Evolutionary conservation across 1,140 invertebrate species (phyloP).

Genomic region (Conopomorpha cramerella): DNA sequence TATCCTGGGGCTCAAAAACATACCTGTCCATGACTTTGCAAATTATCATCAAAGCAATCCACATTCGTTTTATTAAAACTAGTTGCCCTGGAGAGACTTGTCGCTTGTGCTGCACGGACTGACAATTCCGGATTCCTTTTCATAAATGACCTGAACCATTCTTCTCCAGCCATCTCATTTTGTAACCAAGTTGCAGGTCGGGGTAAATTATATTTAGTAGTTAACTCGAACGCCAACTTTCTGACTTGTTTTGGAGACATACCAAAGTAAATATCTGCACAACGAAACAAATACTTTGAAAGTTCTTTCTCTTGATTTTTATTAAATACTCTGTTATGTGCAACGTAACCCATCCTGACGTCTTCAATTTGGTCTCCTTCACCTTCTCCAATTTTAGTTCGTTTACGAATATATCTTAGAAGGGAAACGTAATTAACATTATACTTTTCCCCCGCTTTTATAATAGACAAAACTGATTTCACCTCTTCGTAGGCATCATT

Average conservation of each 20-base stretch:
- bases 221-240: constrained; percentile 35
- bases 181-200: constrained; percentile 18
- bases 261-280: constrained; percentile 29
- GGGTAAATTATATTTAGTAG: constrained; percentile 20
- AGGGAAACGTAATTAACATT: constrained; percentile 9
- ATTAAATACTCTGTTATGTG: constrained; percentile 16
- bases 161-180: constrained; percentile 31
- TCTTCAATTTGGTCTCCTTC: constrained; percentile 6
- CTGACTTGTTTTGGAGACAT: constrained; percentile 26
- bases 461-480: constrained; percentile 10
- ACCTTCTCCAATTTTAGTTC: constrained; percentile 5
- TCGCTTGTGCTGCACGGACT: constrained; percentile 35
- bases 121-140: constrained; percentile 41
- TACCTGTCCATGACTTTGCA: constrained; percentile 17
- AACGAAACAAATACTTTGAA: constrained; percentile 19
- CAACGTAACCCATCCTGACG: constrained; percentile 16
- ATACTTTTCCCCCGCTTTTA: constrained; percentile 11
- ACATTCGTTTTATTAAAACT: constrained; percentile 55
- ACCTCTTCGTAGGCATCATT: constrained; percentile 12
- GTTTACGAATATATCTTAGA: constrained; percentile 11
- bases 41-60: constrained; percentile 20
- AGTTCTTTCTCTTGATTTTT: constrained; percentile 15
- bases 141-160: constrained; percentile 52
- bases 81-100: constrained; percentile 44
- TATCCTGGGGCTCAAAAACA: constrained; percentile 15